Conservation (phyloP, 1,140 invertebrate species). For the Pseudomyrmex sp. region DNA sequence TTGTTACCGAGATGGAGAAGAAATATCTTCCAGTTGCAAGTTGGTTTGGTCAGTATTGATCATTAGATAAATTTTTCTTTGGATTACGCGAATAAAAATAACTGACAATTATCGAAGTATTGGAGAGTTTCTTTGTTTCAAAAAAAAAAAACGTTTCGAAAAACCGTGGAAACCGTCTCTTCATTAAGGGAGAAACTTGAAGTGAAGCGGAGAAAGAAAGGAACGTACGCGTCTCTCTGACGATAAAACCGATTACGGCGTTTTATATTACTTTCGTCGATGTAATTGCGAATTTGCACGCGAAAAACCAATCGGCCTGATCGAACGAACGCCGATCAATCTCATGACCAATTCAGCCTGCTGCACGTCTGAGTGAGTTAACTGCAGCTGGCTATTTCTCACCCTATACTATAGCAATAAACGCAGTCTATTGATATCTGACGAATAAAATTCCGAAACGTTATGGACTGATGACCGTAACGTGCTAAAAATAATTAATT, state of each 20-base stretch:
- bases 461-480: background rate
- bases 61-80: background rate
- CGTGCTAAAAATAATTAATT: background rate
- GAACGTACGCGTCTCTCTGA: background rate
- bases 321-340: constrained; percentile 36
- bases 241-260: constrained; percentile 46
- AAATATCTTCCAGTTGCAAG: constrained; percentile 47
- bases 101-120: constrained; percentile 15
- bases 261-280: constrained; percentile 46
- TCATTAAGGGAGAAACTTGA: constrained; percentile 27
- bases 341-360: constrained; percentile 10
- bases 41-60: constrained; percentile 8
- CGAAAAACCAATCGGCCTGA: constrained; percentile 51
- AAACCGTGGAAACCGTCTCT: constrained; percentile 1
- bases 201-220: background rate
- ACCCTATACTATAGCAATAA: constrained; percentile 1
- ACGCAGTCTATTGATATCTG: constrained; percentile 8
- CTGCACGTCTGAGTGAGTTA: constrained; percentile 2
- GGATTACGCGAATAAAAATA: constrained; percentile 3
- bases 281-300: constrained; percentile 43
- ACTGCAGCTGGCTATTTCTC: constrained; percentile 18
- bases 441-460: constrained; percentile 27
- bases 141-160: no score
- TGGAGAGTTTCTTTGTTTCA: background rate
- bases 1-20: constrained; percentile 26